Conservation (phyloP, 2,797 vertebrate genomes). For the Enteromius argenteus region DNA sequence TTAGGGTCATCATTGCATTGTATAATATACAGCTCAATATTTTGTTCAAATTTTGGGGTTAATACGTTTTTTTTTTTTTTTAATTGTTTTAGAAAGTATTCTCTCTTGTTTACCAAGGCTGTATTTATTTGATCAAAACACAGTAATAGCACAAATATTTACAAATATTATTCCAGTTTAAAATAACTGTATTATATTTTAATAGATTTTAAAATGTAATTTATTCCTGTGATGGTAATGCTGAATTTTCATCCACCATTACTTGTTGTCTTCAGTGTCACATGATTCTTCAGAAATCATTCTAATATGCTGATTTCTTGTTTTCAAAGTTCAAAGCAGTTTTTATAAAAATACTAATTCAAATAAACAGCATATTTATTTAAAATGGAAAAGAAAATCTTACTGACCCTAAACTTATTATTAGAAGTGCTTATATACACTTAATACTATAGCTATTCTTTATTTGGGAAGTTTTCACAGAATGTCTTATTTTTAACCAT, state of each 20-base stretch:
- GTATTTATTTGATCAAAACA: neutral
- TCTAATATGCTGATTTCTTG: neutral
- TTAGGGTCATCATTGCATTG: neutral
- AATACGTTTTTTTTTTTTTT: neutral
- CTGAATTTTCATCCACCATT: neutral
- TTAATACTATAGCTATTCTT: neutral
- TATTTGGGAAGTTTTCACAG: neutral
- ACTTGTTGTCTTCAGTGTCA: neutral
- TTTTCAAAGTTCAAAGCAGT: neutral
- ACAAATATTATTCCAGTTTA: neutral
- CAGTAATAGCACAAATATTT: neutral
- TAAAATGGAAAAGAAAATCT: neutral
- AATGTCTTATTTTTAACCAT: slow-evolving; percentile 4
- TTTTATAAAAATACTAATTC: neutral
- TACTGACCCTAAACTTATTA: neutral
- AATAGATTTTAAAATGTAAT: neutral
- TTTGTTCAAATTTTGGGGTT: neutral
- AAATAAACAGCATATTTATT: slow-evolving; percentile 2
- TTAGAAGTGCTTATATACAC: neutral
- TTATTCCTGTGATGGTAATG: neutral
- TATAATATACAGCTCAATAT: neutral
- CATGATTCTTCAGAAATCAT: neutral
- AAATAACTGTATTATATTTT: neutral
- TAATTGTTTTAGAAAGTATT: no score
- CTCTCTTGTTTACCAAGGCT: neutral